Conservation (phyloP, 2,797 vertebrate genomes). For the Rhinichthys osculus region DNA sequence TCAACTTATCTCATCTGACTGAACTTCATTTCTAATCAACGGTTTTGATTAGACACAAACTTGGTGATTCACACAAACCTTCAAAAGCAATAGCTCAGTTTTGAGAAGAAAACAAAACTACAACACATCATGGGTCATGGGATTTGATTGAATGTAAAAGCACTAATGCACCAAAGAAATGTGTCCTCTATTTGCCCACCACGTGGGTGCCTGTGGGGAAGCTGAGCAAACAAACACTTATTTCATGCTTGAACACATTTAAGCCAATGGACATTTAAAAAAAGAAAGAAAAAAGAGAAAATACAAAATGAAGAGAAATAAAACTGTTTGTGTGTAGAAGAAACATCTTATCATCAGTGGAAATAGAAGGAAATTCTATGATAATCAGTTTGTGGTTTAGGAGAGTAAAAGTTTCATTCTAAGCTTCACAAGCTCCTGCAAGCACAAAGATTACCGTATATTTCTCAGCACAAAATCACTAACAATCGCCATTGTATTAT, state of each 20-base stretch:
- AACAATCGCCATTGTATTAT: not conserved
- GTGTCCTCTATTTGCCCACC: constrained; percentile 6
- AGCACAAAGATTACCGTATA: not conserved
- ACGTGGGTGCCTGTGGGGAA: constrained; percentile 23
- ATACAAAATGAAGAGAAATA: not conserved
- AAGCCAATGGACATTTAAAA: constrained; percentile 25
- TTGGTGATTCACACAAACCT: constrained; percentile 3
- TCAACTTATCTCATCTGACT: constrained; percentile 10
- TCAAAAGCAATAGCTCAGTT: not conserved
- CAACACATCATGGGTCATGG: constrained; percentile 19
- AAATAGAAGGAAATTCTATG: not conserved
- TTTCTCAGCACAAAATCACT: not conserved
- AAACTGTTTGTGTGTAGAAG: constrained; percentile 3
- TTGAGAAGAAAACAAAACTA: constrained; percentile 17
- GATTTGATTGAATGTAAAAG: constrained; percentile 36
- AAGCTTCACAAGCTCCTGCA: not conserved
- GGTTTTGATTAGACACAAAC: too few species aligned
- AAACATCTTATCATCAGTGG: not conserved
- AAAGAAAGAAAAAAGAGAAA: not conserved
- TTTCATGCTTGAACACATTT: constrained; percentile 39
- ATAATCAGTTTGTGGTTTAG: not conserved
- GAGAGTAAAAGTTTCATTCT: not conserved
- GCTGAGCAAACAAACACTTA: constrained; percentile 29
- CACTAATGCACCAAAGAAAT: constrained; percentile 10
- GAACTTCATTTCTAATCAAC: constrained; percentile 17